phyloP scores from a whole-genome alignment of 2,797 vertebrate genomes.

The Pangasius macronema region DNA sequence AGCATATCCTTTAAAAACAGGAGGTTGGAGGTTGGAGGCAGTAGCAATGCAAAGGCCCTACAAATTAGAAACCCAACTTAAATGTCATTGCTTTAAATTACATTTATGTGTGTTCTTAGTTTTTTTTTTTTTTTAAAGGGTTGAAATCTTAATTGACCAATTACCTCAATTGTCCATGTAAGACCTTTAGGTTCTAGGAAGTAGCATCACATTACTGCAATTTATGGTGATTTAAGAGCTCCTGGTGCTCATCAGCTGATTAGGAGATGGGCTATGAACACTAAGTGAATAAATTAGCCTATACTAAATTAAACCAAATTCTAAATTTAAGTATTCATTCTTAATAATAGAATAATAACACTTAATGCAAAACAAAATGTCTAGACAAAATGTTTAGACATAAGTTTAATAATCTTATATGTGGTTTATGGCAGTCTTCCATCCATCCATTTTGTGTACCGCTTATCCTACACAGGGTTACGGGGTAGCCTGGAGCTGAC shows the following conservation, averaged over 20 bases:
- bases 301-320: background rate
- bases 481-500: no score
- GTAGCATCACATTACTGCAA: background rate
- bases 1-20: background rate
- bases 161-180: background rate
- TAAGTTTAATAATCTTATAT: background rate
- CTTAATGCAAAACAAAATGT: no score
- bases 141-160: background rate
- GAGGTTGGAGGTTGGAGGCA: no score
- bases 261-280: background rate
- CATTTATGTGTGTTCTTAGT: background rate
- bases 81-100: no score
- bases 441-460: no score
- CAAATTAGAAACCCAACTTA: no score
- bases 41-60: no score
- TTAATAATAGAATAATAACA: background rate
- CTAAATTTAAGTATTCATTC: background rate
- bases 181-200: background rate
- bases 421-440: background rate
- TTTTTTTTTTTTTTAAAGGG: background rate
- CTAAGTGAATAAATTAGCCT: background rate
- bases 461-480: no score
- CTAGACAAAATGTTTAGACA: background rate
- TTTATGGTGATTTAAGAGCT: background rate
- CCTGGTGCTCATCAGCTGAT: background rate